Conservation (phyloP, 2,797 vertebrate species). For the Lycodopsis pacificus region DNA sequence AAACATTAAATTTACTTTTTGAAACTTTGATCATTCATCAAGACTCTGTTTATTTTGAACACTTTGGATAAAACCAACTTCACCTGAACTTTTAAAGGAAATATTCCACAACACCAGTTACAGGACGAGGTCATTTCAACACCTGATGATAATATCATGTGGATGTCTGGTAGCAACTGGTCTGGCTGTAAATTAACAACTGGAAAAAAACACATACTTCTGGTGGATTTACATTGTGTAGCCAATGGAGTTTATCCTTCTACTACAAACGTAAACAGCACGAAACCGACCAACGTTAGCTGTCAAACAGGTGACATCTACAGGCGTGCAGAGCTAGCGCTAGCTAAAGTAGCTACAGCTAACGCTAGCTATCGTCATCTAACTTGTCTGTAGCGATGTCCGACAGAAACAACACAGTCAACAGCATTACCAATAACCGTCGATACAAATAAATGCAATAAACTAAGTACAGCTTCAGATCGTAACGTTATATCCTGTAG, state of each 20-base stretch:
- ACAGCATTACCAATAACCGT: fast-evolving
- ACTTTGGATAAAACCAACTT: no score
- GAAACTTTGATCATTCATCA: no score
- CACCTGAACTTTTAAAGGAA: no score
- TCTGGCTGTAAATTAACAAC: fast-evolving
- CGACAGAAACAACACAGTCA: neutral
- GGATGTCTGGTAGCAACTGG: neutral
- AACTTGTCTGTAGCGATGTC: neutral
- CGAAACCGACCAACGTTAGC: neutral
- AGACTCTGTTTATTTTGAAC: no score
- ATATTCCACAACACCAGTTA: no score
- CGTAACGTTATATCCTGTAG: neutral
- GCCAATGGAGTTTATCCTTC: neutral
- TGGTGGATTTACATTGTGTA: neutral
- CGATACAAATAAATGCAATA: fast-evolving
- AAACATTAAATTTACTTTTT: no score
- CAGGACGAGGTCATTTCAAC: neutral
- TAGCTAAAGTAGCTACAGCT: slow-evolving; percentile 22
- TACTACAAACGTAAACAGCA: neutral
- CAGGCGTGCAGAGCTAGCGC: slow-evolving; percentile 31
- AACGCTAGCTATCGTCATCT: neutral
- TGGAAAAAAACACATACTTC: neutral
- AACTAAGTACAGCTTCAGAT: neutral
- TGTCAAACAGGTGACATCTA: slow-evolving; percentile 75
- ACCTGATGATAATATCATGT: neutral